Base-by-base conservation (phyloP, 1,140 invertebrate species). In the Oryzaephilus surinamensis region DNA sequence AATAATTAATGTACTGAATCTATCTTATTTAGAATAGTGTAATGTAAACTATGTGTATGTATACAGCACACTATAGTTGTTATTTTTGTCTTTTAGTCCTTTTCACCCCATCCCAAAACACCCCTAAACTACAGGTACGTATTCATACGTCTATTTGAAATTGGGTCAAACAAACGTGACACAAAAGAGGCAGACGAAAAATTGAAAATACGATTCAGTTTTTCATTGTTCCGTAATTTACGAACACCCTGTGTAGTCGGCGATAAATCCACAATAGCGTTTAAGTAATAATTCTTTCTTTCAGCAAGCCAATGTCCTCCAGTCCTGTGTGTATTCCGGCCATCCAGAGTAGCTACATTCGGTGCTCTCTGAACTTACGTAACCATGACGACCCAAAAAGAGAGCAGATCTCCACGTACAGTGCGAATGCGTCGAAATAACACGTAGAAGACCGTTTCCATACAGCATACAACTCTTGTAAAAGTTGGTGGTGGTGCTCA, bases 1-100 rank as follows among this genome's bases (percentile, higher is more conserved):
- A n/a, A 45, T 48, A 34, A 46, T 54, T 44, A 45, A 52, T 57
- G 54, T 57, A 57, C 54, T 55, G 52, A 57, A 51, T 57, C 45
- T 54, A 50, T 51, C 37, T 48, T 40, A 48, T 49, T 55, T 55
- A 54, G 52, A 52, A 40, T 53, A 55, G 50, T 55, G 35, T 45
- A 53, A 55, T 55, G 52, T 51, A 53, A 46, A 45, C 29, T 48
- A 45, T 40, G 41, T 55, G 51, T 53, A 55, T 44, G 49, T 52
- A 55, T 49, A 54, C 53, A 55, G 53, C 53, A 53, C 38, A 51
- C 40, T 45, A n/a, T n/a, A 45, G 53, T 55, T 47, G 51, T 52
- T 53, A 45, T 54, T 49, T 48, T 52, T 54, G 30, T 44, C 23
- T 41, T 43, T 43, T 43, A 26, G 32, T 43, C 45, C 38, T 35